Conservation (phyloP, 2,888 invertebrate species). For the Atrina japonica region DNA sequence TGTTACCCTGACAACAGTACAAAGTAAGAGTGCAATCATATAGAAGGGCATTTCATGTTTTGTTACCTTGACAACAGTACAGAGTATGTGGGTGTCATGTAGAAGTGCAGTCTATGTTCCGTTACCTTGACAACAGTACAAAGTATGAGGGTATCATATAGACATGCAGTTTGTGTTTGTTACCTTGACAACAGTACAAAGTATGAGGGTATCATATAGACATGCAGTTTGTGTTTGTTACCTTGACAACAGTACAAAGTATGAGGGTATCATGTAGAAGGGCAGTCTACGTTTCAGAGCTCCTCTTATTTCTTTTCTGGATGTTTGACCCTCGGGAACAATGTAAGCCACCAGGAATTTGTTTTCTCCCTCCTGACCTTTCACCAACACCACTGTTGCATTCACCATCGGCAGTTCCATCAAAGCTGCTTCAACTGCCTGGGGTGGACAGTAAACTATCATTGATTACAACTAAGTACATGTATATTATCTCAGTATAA, state of each 20-base stretch:
- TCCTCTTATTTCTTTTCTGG: slow-evolving; percentile 78
- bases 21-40: neutral
- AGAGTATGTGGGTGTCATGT: neutral
- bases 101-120: too few relatives aligned
- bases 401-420: slow-evolving; percentile 77
- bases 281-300: slow-evolving; percentile 79
- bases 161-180: too few relatives aligned
- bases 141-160: too few relatives aligned
- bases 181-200: too few relatives aligned
- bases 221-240: slow-evolving; percentile 48
- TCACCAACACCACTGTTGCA: slow-evolving; percentile 78
- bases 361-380: slow-evolving; percentile 81
- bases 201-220: too few relatives aligned
- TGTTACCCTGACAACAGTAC: too few relatives aligned
- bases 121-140: too few relatives aligned
- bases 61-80: neutral
- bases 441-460: slow-evolving; percentile 14
- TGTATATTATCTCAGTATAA: too few relatives aligned
- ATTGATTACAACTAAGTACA: too few relatives aligned
- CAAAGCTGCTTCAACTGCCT: slow-evolving; percentile 81
- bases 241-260: slow-evolving; percentile 78
- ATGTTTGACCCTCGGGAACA: slow-evolving; percentile 73
- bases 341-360: slow-evolving; percentile 81
- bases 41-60: slow-evolving; percentile 42
- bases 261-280: slow-evolving; percentile 81